Conservation (phyloP, 2,797 vertebrate genomes). For the Poeciliopsis turneri region DNA sequence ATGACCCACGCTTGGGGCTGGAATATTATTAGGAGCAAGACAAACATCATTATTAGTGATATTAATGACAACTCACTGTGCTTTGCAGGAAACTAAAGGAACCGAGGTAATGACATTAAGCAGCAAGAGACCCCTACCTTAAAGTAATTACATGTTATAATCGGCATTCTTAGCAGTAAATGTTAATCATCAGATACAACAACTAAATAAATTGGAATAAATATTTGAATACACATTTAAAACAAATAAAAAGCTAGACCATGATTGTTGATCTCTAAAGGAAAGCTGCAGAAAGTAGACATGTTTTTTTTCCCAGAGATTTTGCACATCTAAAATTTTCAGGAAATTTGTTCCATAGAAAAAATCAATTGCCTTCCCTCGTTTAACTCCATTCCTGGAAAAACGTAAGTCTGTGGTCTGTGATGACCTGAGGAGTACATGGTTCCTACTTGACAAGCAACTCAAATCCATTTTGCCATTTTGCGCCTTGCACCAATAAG, state of each 20-base stretch:
- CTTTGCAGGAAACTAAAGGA: neutral
- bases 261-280: neutral
- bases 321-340: neutral
- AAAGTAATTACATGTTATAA: too few species aligned
- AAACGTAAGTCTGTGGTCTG: neutral
- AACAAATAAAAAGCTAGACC: neutral
- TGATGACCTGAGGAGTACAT: neutral
- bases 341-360: neutral
- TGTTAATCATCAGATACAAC: neutral
- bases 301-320: neutral
- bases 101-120: neutral
- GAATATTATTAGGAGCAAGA: constrained; percentile 24
- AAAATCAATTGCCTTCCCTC: neutral
- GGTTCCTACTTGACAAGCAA: neutral
- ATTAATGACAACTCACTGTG: neutral
- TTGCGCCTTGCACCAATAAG: neutral
- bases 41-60: neutral
- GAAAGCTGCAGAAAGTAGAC: neutral
- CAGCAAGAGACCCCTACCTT: neutral
- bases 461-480: neutral
- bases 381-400: neutral
- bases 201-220: neutral
- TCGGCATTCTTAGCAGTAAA: neutral
- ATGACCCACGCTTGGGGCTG: constrained; percentile 44
- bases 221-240: neutral